Evolutionary conservation across 64 coral and sea anemone genomes (phyloP).

Genomic region (Montipora sp.): DNA sequence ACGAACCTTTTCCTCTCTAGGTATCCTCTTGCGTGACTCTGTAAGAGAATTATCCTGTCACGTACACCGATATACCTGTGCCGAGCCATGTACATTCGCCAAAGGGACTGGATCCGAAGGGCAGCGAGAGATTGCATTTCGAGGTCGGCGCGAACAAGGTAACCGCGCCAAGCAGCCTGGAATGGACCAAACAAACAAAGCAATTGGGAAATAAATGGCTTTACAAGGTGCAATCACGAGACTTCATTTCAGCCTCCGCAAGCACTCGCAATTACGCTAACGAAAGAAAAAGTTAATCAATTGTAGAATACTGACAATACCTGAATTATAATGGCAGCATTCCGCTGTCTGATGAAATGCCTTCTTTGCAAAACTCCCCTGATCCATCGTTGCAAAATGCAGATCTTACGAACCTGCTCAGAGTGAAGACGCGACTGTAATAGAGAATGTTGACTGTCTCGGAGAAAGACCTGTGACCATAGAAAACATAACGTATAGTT

Average conservation of each 20-base stretch:
- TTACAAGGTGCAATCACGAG: too few species aligned
- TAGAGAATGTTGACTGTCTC: conserved; percentile 82
- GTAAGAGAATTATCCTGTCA: conserved; percentile 65
- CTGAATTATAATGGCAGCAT: conserved; percentile 79
- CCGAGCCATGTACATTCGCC: conserved; percentile 78
- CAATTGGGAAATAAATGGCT: not conserved
- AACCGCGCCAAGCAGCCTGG: conserved; percentile 76
- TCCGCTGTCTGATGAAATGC: conserved; percentile 82
- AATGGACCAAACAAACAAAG: not conserved
- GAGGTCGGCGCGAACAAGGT: conserved; percentile 57
- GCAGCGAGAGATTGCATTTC: conserved; percentile 55
- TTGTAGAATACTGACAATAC: not conserved
- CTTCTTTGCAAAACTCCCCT: conserved; percentile 79
- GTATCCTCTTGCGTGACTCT: conserved; percentile 64
- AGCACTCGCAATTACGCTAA: too few species aligned
- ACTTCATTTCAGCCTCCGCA: not conserved
- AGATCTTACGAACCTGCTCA: conserved; percentile 80
- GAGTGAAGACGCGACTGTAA: conserved; percentile 76
- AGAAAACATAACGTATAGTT: not conserved
- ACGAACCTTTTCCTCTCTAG: conserved; percentile 82
- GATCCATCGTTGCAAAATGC: conserved; percentile 91
- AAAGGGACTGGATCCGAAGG: conserved; percentile 79
- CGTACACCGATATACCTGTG: conserved; percentile 52
- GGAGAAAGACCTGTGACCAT: conserved; percentile 79
- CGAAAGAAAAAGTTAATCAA: not conserved